Base-by-base conservation (phyloP, 2,888 invertebrate genomes). In the Oscheius sp. region DNA sequence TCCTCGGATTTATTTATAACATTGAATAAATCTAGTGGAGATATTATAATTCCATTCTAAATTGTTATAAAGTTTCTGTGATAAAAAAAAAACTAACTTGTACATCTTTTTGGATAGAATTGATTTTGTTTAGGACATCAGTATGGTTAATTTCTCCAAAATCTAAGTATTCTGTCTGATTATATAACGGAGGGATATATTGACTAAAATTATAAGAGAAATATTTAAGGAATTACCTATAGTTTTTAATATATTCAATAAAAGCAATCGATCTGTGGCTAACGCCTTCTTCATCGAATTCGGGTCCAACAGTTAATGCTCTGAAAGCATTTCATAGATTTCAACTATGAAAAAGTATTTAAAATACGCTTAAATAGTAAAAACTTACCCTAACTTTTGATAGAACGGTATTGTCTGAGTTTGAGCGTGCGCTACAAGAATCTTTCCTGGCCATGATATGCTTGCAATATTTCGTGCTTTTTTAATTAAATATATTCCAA, bases 401-500 rank as follows among this genome's bases (percentile, higher is more conserved):
- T 67, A 67, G 38, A 67, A 50, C 5, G 17, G 49, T 4, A 67
- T 17, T 33, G 62, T 36, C 14, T 33, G 9, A 6, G 50, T 30
- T 30, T 67, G 67, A 2, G 67, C 67, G 32, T 67, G 67, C 9
- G 67, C 67, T 12, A 62, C 67, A 17, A 62, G 41, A 6, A 67
- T 14, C 12, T 22, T 17, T 17, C 20, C 36, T 28, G 67, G 67
- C 50, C 51, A 62, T 41, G 17, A 38, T 41, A 17, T 3, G 20
- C 41, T 17, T 17, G 41, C 41, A 3, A 12, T 41, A 4, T 20
- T 41, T 12, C 41, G n/a, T 17, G 41, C 51, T 12, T 24, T 17
- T 14, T 49, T 22, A 17, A 14, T 26, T 17, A 67, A n/a, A 12
- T 30, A n/a, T 14, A 20, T 22, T 30, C 50, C 67, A 17, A 28